These are phyloP conservation scores for Parasteatoda tepidariorum DNA, from an alignment of 1,140 invertebrate genomes.

Conservation along the genomic window DNA sequence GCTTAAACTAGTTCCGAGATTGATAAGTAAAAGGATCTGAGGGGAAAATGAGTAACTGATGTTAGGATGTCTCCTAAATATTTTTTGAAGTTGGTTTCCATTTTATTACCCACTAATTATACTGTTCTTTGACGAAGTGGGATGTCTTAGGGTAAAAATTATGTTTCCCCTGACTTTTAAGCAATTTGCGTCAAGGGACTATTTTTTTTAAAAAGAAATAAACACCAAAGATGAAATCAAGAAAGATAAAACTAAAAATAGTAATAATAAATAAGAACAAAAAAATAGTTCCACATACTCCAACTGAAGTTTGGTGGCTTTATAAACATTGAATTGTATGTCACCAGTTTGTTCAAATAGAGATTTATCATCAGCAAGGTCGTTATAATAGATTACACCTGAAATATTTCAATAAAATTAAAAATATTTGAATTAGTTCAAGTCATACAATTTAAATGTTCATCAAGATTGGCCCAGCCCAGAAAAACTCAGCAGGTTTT, in stretches of 20 bases:
- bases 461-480: neutral
- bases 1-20: too few species aligned
- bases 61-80: too few species aligned
- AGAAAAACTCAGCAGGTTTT: too few species aligned
- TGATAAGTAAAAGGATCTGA: too few species aligned
- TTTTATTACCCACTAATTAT: neutral
- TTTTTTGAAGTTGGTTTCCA: too few species aligned
- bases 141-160: neutral
- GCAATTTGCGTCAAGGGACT: neutral
- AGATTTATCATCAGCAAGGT: conserved; percentile 26
- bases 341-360: conserved; percentile 43
- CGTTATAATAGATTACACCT: conserved; percentile 26
- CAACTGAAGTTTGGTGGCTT: neutral
- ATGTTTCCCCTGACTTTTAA: neutral
- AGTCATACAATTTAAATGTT: too few species aligned
- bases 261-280: neutral
- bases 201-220: neutral
- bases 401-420: neutral
- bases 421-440: too few species aligned
- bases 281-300: neutral
- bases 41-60: too few species aligned
- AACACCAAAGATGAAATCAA: neutral
- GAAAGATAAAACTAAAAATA: neutral
- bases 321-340: conserved; percentile 33
- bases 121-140: neutral